Percentiles rank a stretch among this genome's conserved stretches.
These are phyloP conservation scores for Apamea epomidion DNA, from an alignment of 2,888 invertebrate genomes.

Conservation along the genomic window DNA sequence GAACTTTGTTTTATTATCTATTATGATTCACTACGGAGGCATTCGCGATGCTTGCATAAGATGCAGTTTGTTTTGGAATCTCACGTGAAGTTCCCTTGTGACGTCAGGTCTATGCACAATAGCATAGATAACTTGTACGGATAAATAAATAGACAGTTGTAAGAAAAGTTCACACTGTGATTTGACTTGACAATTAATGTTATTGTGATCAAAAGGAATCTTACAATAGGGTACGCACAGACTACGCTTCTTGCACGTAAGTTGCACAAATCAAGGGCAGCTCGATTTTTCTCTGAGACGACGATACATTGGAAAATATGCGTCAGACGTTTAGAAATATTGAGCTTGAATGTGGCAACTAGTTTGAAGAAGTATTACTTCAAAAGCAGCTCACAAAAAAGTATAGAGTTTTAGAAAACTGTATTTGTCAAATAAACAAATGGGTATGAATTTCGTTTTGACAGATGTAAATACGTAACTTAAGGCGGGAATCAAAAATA, in stretches of 20 bases:
- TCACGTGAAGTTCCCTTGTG: conserved; percentile 33
- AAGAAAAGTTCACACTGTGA: conserved; percentile 23
- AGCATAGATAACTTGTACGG: conserved; percentile 4
- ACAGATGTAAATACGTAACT: background rate
- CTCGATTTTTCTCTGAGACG: background rate
- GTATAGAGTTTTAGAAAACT: background rate
- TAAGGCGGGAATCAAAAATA: background rate
- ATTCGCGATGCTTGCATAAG: conserved; percentile 63
- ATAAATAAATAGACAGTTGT: conserved; percentile 23
- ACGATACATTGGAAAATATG: background rate
- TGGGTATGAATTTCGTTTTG: background rate
- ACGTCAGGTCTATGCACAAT: conserved; percentile 25
- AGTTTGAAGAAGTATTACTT: background rate
- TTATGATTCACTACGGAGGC: conserved; percentile 55
- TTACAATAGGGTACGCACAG: background rate
- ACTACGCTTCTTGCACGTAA: background rate
- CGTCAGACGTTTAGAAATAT: background rate
- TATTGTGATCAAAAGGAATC: conserved; percentile 9
- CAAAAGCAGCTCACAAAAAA: background rate
- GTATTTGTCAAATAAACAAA: background rate
- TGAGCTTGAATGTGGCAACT: background rate
- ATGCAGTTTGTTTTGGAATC: conserved; percentile 64
- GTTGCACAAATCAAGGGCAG: conserved; percentile 18
- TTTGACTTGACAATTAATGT: conserved; percentile 22
- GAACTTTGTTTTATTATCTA: conserved; percentile 68